A percentile compares a stretch with the other conserved stretches of the same genome.
phyloP scores from a whole-genome alignment of 1,140 invertebrate genomes.

The Epicauta chinensis region DNA sequence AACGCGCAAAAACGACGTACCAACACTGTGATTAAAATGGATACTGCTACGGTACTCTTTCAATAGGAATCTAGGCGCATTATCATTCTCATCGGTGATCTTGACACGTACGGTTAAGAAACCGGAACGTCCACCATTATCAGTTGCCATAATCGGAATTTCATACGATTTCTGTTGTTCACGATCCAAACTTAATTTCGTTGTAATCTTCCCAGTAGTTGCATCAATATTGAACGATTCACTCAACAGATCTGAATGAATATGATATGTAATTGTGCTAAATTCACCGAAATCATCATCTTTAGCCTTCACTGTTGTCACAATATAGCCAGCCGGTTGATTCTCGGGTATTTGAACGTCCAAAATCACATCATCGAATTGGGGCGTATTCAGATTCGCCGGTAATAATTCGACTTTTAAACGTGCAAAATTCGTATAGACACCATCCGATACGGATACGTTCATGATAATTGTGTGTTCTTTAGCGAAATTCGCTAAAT shows the following conservation, averaged over 20 bases:
- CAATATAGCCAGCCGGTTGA: slow-evolving; percentile 63
- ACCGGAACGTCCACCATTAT: slow-evolving; percentile 74
- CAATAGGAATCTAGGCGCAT: slow-evolving; percentile 71
- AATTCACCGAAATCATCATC: slow-evolving; percentile 81
- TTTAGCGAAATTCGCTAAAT: slow-evolving; percentile 59
- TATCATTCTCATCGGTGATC: slow-evolving; percentile 83
- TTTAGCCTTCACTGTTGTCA: slow-evolving; percentile 66
- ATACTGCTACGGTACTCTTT: slow-evolving; percentile 75
- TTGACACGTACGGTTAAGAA: slow-evolving; percentile 73
- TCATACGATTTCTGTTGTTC: slow-evolving; percentile 69
- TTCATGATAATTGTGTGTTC: slow-evolving; percentile 64
- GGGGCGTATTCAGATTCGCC: slow-evolving; percentile 73
- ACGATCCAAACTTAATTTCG: slow-evolving; percentile 69
- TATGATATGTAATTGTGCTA: slow-evolving; percentile 71
- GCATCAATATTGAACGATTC: slow-evolving; percentile 76
- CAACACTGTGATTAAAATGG: slow-evolving; percentile 54
- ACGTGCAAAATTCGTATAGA: slow-evolving; percentile 77
- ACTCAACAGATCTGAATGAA: slow-evolving; percentile 68
- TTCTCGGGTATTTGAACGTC: slow-evolving; percentile 75
- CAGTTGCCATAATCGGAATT: slow-evolving; percentile 76
- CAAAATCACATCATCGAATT: slow-evolving; percentile 61
- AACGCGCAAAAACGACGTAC: slow-evolving; percentile 63
- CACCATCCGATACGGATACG: slow-evolving; percentile 86
- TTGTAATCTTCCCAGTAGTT: slow-evolving; percentile 69
- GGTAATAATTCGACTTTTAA: slow-evolving; percentile 74